A percentile compares a stretch with the other conserved stretches of the same genome.
Conservation (phyloP, 2,113 vertebrate species). For the Phaetusa simplex region DNA sequence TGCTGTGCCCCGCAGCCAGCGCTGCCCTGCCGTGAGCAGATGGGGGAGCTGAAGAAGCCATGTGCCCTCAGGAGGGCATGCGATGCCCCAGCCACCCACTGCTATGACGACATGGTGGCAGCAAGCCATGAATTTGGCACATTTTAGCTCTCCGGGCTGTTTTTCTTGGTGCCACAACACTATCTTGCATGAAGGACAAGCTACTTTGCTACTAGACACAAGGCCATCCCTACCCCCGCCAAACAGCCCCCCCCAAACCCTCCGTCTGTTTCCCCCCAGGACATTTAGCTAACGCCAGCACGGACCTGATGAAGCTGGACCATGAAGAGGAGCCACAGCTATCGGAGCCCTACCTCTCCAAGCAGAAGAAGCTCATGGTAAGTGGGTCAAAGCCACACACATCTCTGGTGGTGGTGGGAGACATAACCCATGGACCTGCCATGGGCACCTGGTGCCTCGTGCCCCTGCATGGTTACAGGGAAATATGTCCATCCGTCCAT, state of each 20-base stretch:
- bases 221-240: not conserved
- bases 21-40: accelerated
- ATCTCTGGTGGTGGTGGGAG: not conserved
- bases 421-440: not conserved
- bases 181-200: not conserved
- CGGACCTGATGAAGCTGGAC: constrained; percentile 95
- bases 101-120: not conserved
- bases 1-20: accelerated
- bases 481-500: not conserved
- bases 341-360: constrained; percentile 97
- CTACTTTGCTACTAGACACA: not conserved
- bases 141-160: not conserved
- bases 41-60: not conserved
- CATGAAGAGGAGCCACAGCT: constrained; percentile 94
- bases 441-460: not conserved
- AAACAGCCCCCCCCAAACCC: not conserved
- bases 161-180: not conserved
- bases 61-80: accelerated
- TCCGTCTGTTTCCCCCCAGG: constrained; percentile 73
- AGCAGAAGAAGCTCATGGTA: constrained; percentile 99
- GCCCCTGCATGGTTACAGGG: not conserved
- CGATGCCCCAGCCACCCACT: not conserved
- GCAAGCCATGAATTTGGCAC: not conserved
- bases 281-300: constrained; percentile 92
- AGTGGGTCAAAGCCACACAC: not conserved